Base-by-base conservation (phyloP, 2,797 vertebrate species). In the Tinamus major region DNA sequence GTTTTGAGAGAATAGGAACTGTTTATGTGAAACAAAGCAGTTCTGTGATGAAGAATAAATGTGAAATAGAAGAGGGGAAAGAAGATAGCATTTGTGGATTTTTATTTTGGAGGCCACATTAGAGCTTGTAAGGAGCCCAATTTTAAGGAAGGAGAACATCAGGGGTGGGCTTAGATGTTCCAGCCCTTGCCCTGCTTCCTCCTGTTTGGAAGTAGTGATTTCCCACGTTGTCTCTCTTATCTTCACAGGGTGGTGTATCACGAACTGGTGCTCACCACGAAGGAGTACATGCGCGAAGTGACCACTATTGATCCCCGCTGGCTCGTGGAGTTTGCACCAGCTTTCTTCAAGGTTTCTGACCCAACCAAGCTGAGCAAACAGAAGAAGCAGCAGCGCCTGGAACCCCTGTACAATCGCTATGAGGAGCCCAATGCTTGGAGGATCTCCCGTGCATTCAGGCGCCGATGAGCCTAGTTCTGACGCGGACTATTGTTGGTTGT, bases 341-440 rank as follows among this genome's bases (percentile, higher is more conserved):
- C 99, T 76, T 99, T 99, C 98, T 99, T 99, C 97, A 99, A 99
- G 96, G 99, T 99, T 79, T 99, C 99, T 0, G 99, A 99, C 85
- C 99, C 99, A 0, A 99, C 99, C 7, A 99, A 99, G 76, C 98
- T 99, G 96, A 99, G 99, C 98, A 99, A 99, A 95, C 99, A 99
- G 98, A 99, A 99, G 97, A 99, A 99, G 91, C 99, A 99, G 96
- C 99, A 99, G 94, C 97, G 99, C 0, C 98, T 99, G 20, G 99
- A 99, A 75, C 99, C 99, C 0, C 97, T 99, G 7, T 99, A 99
- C 97, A 99, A 99, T 89, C 99, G 99, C 58, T 99, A 99, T 0
- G 99, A 99, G 90, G 99, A 99, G 79, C 99, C 99, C 91, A 99
- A 99, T 0, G 99, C 99, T 6, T 99, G 99, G 99, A 98, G 99